These are phyloP conservation scores for Promerops cafer DNA, from an alignment of 2,113 vertebrate species.

Conservation along the genomic window DNA sequence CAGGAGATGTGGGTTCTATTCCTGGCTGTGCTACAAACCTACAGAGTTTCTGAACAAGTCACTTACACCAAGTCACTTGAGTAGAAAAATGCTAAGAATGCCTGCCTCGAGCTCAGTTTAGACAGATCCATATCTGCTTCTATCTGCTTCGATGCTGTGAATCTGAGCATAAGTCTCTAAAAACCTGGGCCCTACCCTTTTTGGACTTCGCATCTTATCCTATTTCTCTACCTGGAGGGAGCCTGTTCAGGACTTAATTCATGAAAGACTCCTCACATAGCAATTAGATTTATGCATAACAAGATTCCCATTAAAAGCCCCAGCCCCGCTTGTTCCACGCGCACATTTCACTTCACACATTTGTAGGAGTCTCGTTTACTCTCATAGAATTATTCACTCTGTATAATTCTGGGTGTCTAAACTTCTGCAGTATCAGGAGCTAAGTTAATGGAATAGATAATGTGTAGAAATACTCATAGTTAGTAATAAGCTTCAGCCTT, in stretches of 20 bases:
- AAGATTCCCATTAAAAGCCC: not conserved
- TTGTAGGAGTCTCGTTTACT: conserved; percentile 23
- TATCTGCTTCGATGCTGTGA: not conserved
- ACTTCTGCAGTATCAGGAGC: conserved; percentile 1
- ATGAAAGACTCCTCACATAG: not conserved
- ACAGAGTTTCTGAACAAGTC: conserved; percentile 36
- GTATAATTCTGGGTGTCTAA: not conserved
- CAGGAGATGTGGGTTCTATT: conserved; percentile 40
- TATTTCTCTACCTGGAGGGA: not conserved
- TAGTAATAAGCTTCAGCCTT: not conserved
- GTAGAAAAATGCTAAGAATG: conserved; percentile 32
- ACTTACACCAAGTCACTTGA: conserved; percentile 48
- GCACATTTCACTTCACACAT: conserved; percentile 30
- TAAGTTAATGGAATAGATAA: conserved; percentile 29
- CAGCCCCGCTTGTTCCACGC: not conserved
- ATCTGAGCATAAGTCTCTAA: not conserved
- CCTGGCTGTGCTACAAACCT: conserved; percentile 35
- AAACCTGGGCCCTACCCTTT: not conserved
- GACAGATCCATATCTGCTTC: conserved; percentile 7
- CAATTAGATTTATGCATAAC: not conserved
- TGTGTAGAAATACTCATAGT: not conserved
- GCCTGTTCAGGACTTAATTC: not conserved
- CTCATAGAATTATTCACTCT: conserved; percentile 39
- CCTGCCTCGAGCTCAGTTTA: not conserved
- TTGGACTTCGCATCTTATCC: not conserved